Percentiles rank a stretch among this genome's conserved stretches.
Conservation (phyloP, 2,113 vertebrate species). For the Dromiciops gliroides region DNA sequence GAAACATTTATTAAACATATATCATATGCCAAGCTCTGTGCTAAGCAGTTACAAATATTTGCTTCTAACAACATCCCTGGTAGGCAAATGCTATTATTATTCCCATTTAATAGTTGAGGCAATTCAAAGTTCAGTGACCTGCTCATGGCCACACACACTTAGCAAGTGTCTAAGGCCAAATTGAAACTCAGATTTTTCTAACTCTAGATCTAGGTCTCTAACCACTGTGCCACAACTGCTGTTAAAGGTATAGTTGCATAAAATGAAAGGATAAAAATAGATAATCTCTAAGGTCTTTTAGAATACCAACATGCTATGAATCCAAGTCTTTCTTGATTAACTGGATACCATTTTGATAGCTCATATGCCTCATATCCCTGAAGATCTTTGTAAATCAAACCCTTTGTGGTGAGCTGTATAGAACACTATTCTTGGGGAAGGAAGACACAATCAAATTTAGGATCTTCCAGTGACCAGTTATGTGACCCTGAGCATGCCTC, state of each 20-base stretch:
- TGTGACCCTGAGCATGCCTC: background rate
- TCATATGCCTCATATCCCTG: background rate
- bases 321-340: background rate
- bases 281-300: background rate
- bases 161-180: background rate
- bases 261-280: background rate
- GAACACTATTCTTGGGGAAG: no score
- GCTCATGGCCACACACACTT: background rate
- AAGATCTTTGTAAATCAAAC: background rate
- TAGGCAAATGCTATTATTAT: no score
- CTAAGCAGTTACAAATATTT: no score
- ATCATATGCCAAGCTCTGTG: no score
- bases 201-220: background rate
- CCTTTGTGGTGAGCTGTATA: background rate
- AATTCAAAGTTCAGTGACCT: background rate
- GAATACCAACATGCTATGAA: background rate
- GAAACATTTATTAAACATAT: no score
- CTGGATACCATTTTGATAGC: background rate
- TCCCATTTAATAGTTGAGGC: background rate
- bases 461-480: no score
- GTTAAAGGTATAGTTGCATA: background rate
- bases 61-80: no score
- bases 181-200: background rate
- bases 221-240: background rate
- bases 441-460: no score